phyloP scores from a whole-genome alignment of 2,888 invertebrate species.

The Mythimna lalbum region DNA sequence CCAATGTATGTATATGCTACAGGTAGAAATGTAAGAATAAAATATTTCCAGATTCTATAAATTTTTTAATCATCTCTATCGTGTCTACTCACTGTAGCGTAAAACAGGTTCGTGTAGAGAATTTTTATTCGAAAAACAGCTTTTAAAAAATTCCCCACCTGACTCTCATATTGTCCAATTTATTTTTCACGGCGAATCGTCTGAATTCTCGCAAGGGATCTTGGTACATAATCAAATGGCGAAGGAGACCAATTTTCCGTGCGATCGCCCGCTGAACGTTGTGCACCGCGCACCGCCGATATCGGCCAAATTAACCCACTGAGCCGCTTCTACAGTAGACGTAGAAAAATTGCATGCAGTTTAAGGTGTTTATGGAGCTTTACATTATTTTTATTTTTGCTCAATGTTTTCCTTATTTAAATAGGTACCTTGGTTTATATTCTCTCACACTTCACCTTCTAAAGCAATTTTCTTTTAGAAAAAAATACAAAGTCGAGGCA shows the following conservation, averaged over 20 bases:
- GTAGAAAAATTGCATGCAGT: slow-evolving; percentile 52
- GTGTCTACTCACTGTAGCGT: slow-evolving; percentile 38
- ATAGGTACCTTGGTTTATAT: no score
- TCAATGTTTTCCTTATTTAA: no score
- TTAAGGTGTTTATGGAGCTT: background rate
- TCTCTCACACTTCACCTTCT: background rate
- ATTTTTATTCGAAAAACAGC: slow-evolving; percentile 53
- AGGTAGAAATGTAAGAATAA: slow-evolving; percentile 6
- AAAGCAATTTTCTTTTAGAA: background rate
- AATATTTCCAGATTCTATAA: slow-evolving; percentile 16
- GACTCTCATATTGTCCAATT: slow-evolving; percentile 76
- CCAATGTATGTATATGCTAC: background rate
- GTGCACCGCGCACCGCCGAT: slow-evolving; percentile 75
- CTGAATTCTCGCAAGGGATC: slow-evolving; percentile 78
- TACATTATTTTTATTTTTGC: background rate
- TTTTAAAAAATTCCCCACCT: slow-evolving; percentile 59
- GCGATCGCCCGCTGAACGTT: slow-evolving; percentile 79
- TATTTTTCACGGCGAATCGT: slow-evolving; percentile 74
- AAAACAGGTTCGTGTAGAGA: slow-evolving; percentile 44
- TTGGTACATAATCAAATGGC: slow-evolving; percentile 86
- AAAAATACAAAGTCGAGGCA: background rate
- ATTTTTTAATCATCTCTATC: slow-evolving; percentile 43
- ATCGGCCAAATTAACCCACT: slow-evolving; percentile 86
- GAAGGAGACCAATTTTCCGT: slow-evolving; percentile 88
- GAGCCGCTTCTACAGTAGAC: slow-evolving; percentile 73